phyloP scores from a whole-genome alignment of 2,113 vertebrate genomes.

The Cheilinus undulatus region DNA sequence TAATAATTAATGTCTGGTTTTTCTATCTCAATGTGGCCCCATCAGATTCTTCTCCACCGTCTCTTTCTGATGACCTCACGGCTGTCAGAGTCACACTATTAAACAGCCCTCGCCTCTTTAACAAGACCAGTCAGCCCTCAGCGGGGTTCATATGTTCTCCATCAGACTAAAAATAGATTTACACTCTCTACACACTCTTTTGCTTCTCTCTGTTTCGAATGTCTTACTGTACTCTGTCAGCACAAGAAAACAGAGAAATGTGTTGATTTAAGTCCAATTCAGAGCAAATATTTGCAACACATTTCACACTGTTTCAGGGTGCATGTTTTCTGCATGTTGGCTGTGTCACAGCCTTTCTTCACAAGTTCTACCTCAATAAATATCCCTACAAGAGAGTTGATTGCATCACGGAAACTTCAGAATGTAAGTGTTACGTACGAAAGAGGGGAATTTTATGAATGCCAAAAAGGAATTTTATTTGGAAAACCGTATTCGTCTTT shows the following conservation, averaged over 20 bases:
- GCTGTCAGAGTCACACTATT: slow-evolving; percentile 48
- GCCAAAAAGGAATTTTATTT: too few species aligned
- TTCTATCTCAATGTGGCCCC: neutral
- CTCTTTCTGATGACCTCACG: slow-evolving; percentile 52
- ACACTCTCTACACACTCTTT: slow-evolving; percentile 2
- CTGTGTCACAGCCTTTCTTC: too few species aligned
- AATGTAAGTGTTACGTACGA: too few species aligned
- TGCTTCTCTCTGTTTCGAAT: slow-evolving; percentile 14
- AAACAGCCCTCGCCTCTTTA: slow-evolving; percentile 55
- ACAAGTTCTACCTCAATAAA: too few species aligned
- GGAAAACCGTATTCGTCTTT: too few species aligned
- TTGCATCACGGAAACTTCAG: too few species aligned
- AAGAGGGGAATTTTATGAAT: too few species aligned
- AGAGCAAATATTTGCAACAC: too few species aligned
- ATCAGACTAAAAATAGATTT: slow-evolving; percentile 55
- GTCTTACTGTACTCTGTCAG: slow-evolving; percentile 1
- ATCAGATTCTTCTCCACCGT: neutral
- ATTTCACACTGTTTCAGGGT: too few species aligned
- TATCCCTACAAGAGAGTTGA: too few species aligned
- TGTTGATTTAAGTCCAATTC: neutral
- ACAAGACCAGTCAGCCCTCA: slow-evolving; percentile 32
- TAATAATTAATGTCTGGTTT: neutral
- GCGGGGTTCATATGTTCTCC: slow-evolving; percentile 43
- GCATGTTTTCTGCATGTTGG: too few species aligned
- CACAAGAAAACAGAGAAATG: neutral